Evolutionary conservation across 1,140 invertebrate genomes (phyloP).

Genomic region (Riptortus pedestris): DNA sequence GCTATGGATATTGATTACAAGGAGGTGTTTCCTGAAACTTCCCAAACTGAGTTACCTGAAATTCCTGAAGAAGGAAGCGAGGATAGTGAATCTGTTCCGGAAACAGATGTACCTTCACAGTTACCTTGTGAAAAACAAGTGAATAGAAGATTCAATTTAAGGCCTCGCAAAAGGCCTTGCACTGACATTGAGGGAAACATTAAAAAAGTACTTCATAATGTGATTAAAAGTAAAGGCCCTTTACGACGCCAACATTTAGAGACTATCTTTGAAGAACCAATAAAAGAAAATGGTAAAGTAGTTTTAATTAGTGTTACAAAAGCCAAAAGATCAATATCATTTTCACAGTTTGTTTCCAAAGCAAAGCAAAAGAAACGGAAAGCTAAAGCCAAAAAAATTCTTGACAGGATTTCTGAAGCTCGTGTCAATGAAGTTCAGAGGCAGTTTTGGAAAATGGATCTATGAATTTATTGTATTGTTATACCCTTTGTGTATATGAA

Average conservation of each 20-base stretch:
- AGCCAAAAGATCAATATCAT: constrained; percentile 8
- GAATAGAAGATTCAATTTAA: constrained; percentile 12
- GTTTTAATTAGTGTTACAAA: not conserved
- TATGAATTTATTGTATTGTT: too few relatives aligned
- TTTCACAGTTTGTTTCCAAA: constrained; percentile 13
- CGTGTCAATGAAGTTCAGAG: constrained; percentile 10
- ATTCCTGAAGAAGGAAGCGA: constrained; percentile 2
- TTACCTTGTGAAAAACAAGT: not conserved
- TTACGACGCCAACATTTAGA: not conserved
- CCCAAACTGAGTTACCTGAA: not conserved
- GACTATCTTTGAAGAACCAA: constrained; percentile 13
- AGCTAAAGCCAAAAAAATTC: constrained; percentile 9
- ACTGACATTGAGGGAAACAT: constrained; percentile 9
- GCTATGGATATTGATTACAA: not conserved
- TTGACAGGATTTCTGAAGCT: not conserved
- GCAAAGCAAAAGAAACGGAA: constrained; percentile 5
- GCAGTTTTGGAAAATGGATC: constrained; percentile 12
- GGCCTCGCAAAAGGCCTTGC: not conserved
- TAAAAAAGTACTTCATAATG: constrained; percentile 8
- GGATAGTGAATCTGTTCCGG: not conserved
- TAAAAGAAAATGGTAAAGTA: constrained; percentile 11
- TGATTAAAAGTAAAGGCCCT: constrained; percentile 5
- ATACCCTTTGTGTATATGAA: too few relatives aligned
- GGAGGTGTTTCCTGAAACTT: constrained; percentile 3
- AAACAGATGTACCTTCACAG: not conserved